Evolutionary conservation across 2,113 vertebrate species (phyloP).

Genomic region (Pan paniscus): DNA sequence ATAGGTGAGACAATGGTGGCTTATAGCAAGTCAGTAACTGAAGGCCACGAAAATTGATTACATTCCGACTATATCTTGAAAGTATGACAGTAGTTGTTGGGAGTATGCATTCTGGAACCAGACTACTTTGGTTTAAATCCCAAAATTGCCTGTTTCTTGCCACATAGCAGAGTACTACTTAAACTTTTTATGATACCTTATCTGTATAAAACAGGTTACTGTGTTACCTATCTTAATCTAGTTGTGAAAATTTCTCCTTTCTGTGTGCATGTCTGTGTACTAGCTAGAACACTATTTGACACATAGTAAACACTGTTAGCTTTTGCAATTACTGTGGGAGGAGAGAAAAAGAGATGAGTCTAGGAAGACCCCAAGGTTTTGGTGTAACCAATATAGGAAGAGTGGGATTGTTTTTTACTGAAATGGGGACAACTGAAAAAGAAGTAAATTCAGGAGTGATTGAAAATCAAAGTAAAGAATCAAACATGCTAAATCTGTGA

Average conservation of each 20-base stretch:
- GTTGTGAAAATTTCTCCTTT: not conserved
- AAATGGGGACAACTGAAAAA: not conserved
- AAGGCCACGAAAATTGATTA: not conserved
- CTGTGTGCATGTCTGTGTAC: not conserved
- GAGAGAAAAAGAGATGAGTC: not conserved
- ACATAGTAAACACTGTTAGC: not conserved
- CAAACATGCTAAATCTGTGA: not conserved
- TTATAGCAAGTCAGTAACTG: not conserved
- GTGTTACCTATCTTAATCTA: not conserved
- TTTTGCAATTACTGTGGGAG: not conserved
- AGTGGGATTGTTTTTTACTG: not conserved
- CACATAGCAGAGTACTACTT: not conserved
- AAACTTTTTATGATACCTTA: not conserved
- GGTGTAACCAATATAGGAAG: not conserved
- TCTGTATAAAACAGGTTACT: not conserved
- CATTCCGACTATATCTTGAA: not conserved
- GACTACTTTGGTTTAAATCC: not conserved
- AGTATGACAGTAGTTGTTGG: not conserved
- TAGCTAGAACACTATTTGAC: not conserved
- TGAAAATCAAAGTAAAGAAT: not conserved
- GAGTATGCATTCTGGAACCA: not conserved
- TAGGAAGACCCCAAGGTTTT: not conserved
- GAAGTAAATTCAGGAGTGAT: not conserved
- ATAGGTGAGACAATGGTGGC: not conserved
- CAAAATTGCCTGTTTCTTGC: not conserved